Percentiles rank a stretch among this genome's conserved stretches.
Conservation (phyloP, 2,113 vertebrate genomes). For the Aptenodytes patagonicus region DNA sequence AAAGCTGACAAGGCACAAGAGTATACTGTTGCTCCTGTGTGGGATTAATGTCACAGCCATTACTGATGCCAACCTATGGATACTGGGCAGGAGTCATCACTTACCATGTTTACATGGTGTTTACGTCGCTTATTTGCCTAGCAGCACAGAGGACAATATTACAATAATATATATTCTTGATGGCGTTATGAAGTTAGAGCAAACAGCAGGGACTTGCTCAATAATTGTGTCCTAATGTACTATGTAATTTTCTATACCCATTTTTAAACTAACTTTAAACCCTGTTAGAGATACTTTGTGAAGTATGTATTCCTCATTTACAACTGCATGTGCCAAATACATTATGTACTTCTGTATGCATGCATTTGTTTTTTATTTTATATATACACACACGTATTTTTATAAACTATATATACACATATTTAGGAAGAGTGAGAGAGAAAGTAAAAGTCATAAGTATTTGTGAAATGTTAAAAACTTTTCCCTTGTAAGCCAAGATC, state of each 20-base stretch:
- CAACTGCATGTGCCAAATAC: background rate
- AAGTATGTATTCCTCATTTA: background rate
- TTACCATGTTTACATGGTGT: background rate
- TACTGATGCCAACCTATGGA: background rate
- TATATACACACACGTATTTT: background rate
- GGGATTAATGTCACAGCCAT: background rate
- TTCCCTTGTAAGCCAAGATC: background rate
- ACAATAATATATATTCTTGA: background rate
- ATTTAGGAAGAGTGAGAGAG: background rate
- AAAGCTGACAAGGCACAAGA: background rate
- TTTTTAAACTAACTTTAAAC: background rate
- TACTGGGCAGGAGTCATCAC: background rate
- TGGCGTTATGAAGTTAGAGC: background rate
- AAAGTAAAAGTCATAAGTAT: background rate
- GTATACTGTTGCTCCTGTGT: background rate
- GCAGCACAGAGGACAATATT: background rate
- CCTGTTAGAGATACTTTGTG: background rate
- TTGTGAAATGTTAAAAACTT: background rate
- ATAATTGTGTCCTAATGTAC: background rate
- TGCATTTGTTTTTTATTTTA: background rate
- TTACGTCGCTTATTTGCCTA: background rate
- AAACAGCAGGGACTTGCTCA: background rate
- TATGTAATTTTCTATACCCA: background rate
- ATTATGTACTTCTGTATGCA: fast-evolving
- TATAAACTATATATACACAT: background rate